Evolutionary conservation across 2,888 invertebrate species (phyloP), one percentile per base, ranked within the genome.

Genomic region (Ormyrus nitidulus): DNA sequence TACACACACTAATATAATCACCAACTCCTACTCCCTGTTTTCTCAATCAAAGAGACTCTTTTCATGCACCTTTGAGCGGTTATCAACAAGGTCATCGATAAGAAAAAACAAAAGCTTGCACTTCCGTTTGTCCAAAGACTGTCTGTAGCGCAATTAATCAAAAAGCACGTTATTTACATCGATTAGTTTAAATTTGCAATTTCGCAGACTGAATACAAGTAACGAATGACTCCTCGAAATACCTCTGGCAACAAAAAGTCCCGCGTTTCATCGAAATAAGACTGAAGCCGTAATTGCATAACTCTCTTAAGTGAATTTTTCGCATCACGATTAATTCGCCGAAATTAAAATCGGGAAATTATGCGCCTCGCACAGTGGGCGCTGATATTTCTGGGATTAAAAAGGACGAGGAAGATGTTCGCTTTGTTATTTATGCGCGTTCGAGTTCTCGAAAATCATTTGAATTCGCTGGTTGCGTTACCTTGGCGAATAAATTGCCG

Each of bases 181-280:
- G 34, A 34, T 34, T 34, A 3, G 34, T 34, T 34, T 34, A 34
- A 34, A 34, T 34, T 34, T 34, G 34, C 34, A 34, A 34, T 34
- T 34, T 34, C 34, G 34, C 34, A 34, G 34, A 34, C 1, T 34
- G 2, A 34, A 34, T 2, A 34, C 34, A 34, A 34, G 46, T 71
- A 66, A 80, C 46, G 72, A 62, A 76, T 13, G 54, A 46, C 62
- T 80, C 76, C 80, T 58, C 13, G 72, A 72, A 80, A 80, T 72
- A 76, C 72, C 71, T 76, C 75, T 80, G 80, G 76, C 76, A 76
- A 77, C 62, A 72, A 68, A 68, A 73, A 75, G 51, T 66, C 49
- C 19, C 64, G 34, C 46, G 48, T 49, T 51, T 46, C 64, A 75
- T 79, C 65, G 70, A 79, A 70, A 75, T 79, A 74, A 65, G 53